Conservation (phyloP, 1,140 invertebrate species). For the Charaxes varanes region DNA sequence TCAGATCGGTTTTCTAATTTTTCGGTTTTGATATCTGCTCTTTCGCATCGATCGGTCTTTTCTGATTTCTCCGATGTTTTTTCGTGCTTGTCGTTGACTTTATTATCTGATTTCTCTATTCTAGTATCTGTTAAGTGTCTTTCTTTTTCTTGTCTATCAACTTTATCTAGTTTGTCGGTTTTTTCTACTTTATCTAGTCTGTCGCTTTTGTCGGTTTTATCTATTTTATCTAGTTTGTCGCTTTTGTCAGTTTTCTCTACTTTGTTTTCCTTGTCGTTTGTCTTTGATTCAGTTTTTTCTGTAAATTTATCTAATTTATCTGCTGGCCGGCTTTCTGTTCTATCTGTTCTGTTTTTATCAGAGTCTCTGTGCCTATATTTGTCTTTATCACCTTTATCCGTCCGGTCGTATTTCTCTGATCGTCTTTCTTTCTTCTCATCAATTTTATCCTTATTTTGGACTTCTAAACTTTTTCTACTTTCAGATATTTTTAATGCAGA, state of each 20-base stretch:
- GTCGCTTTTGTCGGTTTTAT: slow-evolving; percentile 19
- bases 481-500: slow-evolving; percentile 42
- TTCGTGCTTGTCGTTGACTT: slow-evolving; percentile 16
- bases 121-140: slow-evolving; percentile 14
- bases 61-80: slow-evolving; percentile 20
- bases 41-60: slow-evolving; percentile 25
- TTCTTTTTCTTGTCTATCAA: slow-evolving; percentile 16
- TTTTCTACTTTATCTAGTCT: slow-evolving; percentile 26
- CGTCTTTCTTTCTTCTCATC: slow-evolving; percentile 44
- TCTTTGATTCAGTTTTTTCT: slow-evolving; percentile 25
- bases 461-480: slow-evolving; percentile 43
- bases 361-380: slow-evolving; percentile 30
- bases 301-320: slow-evolving; percentile 22
- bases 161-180: slow-evolving; percentile 16
- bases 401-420: slow-evolving; percentile 27
- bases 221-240: slow-evolving; percentile 24
- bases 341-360: slow-evolving; percentile 27
- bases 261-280: slow-evolving; percentile 21
- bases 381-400: slow-evolving; percentile 25
- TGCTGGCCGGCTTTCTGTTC: slow-evolving; percentile 13
- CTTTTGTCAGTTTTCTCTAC: slow-evolving; percentile 21
- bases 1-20: slow-evolving; percentile 22
- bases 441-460: slow-evolving; percentile 39
- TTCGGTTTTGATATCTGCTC: slow-evolving; percentile 23
- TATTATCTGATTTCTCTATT: slow-evolving; percentile 14